Evolutionary conservation across 2,888 invertebrate species (phyloP).

Genomic region (Cepaea hortensis): DNA sequence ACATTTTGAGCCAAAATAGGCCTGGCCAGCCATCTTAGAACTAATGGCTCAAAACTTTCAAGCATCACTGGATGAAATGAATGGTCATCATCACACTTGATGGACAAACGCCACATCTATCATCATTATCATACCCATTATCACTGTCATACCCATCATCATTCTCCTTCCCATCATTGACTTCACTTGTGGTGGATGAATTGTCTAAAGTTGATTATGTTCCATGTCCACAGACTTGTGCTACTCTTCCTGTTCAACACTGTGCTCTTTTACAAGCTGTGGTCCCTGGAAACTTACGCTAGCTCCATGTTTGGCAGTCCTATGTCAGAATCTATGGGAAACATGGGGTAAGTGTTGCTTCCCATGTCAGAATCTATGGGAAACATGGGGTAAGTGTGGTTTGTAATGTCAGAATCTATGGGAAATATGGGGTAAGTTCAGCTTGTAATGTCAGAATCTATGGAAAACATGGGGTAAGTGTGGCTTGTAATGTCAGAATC

Average conservation of each 20-base stretch:
- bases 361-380: slow-evolving; percentile 55
- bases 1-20: too few relatives aligned
- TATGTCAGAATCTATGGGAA: slow-evolving; percentile 53
- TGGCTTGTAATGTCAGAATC: too few relatives aligned
- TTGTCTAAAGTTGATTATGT: not conserved
- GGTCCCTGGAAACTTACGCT: slow-evolving; percentile 82
- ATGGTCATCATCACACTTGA: too few relatives aligned
- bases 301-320: slow-evolving; percentile 66
- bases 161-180: not conserved
- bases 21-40: too few relatives aligned
- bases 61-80: too few relatives aligned
- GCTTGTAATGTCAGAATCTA: slow-evolving; percentile 56
- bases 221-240: slow-evolving; percentile 74
- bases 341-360: not conserved
- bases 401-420: slow-evolving; percentile 57
- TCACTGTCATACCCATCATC: not conserved
- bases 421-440: slow-evolving; percentile 48
- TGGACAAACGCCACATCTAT: too few relatives aligned
- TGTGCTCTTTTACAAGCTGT: slow-evolving; percentile 88
- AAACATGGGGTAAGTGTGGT: too few relatives aligned
- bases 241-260: slow-evolving; percentile 84
- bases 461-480: slow-evolving; percentile 52
- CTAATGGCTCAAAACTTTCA: too few relatives aligned
- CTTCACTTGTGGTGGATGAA: not conserved
- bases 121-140: too few relatives aligned